Conservation (phyloP, 1,140 invertebrate species). For the Oedothorax gibbosus region DNA sequence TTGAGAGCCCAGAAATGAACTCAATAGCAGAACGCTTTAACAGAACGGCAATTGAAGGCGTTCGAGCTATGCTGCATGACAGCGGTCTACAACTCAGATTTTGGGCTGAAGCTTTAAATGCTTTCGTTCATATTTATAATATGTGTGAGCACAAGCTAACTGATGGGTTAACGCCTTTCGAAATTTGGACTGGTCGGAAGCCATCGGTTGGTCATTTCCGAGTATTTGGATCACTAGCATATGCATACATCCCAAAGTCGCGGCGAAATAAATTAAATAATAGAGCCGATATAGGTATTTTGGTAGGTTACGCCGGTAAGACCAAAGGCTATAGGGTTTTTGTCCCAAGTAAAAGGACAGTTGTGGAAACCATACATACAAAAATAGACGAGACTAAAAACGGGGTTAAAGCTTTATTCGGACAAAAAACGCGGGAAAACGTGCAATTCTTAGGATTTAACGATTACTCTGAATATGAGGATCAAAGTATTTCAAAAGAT, state of each 20-base stretch:
- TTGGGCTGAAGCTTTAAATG: slow-evolving; percentile 5
- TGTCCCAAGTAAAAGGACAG: not conserved
- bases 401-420: not conserved
- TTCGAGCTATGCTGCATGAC: slow-evolving; percentile 67
- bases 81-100: slow-evolving; percentile 55
- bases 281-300: not conserved
- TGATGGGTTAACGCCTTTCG: slow-evolving; percentile 65
- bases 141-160: not conserved
- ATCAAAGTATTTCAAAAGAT: not conserved
- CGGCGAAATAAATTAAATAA: slow-evolving; percentile 50
- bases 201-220: slow-evolving; percentile 18
- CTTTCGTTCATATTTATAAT: slow-evolving; percentile 2
- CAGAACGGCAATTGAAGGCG: slow-evolving; percentile 68
- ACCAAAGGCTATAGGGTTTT: slow-evolving; percentile 14
- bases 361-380: not conserved
- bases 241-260: slow-evolving; percentile 46
- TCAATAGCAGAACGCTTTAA: slow-evolving; percentile 71
- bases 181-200: slow-evolving; percentile 31
- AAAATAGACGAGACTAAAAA: not conserved
- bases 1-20: slow-evolving; percentile 71
- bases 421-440: not conserved
- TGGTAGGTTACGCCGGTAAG: slow-evolving; percentile 42
- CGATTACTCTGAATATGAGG: not conserved
- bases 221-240: slow-evolving; percentile 24
- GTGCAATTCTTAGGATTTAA: not conserved